Evolutionary conservation across 2,797 vertebrate genomes (phyloP).

Genomic region (Poeciliopsis gracilis): DNA sequence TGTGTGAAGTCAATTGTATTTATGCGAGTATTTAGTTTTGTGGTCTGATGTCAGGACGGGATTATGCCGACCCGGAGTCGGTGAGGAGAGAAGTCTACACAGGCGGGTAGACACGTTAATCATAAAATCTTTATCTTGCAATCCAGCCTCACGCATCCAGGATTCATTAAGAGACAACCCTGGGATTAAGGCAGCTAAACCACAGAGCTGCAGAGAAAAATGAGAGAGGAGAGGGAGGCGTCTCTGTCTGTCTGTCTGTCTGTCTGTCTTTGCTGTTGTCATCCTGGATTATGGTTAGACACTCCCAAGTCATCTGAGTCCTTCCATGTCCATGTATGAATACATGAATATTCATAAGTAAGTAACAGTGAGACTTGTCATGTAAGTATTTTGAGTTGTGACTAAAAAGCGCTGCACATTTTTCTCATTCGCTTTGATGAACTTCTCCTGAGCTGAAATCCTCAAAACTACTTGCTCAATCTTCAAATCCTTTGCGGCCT

Average conservation of each 20-base stretch:
- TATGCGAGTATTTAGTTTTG: constrained; percentile 43
- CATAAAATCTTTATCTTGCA: constrained; percentile 82
- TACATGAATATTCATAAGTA: neutral
- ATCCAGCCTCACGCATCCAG: constrained; percentile 69
- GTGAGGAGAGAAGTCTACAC: constrained; percentile 62
- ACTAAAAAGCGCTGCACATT: no score
- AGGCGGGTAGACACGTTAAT: constrained; percentile 77
- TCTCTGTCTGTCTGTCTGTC: neutral
- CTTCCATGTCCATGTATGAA: neutral
- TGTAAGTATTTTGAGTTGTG: neutral
- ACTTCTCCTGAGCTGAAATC: no score
- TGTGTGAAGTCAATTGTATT: constrained; percentile 9
- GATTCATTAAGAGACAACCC: constrained; percentile 73
- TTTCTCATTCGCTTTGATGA: no score
- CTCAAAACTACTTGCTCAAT: no score
- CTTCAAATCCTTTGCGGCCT: no score
- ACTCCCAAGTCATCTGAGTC: neutral
- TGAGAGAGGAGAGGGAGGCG: constrained; percentile 33
- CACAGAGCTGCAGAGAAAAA: constrained; percentile 54
- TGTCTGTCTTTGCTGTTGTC: neutral
- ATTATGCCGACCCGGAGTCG: constrained; percentile 67
- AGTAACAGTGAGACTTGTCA: neutral
- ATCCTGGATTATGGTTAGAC: neutral
- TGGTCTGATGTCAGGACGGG: constrained; percentile 52
- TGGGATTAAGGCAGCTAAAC: constrained; percentile 77